phyloP scores from a whole-genome alignment of 1,140 invertebrate genomes.

The Rhyacophila brunnea region DNA sequence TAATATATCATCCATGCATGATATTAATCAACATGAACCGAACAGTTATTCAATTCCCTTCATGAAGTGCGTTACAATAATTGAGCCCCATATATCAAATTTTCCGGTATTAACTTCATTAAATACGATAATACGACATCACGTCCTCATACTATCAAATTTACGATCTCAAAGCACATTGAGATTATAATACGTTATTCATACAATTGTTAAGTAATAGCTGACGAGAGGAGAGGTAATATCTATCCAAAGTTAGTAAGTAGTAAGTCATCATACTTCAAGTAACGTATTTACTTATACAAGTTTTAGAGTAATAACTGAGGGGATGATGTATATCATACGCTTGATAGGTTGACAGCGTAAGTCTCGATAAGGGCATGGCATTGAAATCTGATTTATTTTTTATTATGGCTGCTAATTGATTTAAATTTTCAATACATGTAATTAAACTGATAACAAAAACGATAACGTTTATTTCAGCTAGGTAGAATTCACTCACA shows the following conservation, averaged over 20 bases:
- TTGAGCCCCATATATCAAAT: constrained; percentile 11
- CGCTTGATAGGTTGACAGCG: constrained; percentile 17
- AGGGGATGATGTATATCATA: constrained; percentile 23
- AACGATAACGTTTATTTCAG: too few species aligned
- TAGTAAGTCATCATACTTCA: too few species aligned
- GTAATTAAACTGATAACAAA: too few species aligned
- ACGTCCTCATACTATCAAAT: constrained; percentile 16
- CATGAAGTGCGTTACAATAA: too few species aligned
- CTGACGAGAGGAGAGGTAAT: neutral
- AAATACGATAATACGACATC: constrained; percentile 24
- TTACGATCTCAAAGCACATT: constrained; percentile 25
- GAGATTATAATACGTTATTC: constrained; percentile 26
- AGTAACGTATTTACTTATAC: neutral
- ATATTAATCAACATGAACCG: too few species aligned
- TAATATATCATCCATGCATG: too few species aligned
- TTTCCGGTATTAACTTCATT: constrained; percentile 29
- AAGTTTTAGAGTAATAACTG: constrained; percentile 18
- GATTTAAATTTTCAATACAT: too few species aligned
- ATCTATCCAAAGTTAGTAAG: too few species aligned
- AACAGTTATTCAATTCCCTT: too few species aligned
- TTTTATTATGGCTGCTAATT: too few species aligned
- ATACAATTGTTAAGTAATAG: constrained; percentile 27
- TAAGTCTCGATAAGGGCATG: constrained; percentile 9
- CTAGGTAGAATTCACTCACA: too few species aligned
- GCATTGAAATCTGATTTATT: too few species aligned